Base-by-base conservation (phyloP, 2,113 vertebrate genomes). In the Malurus melanocephalus region DNA sequence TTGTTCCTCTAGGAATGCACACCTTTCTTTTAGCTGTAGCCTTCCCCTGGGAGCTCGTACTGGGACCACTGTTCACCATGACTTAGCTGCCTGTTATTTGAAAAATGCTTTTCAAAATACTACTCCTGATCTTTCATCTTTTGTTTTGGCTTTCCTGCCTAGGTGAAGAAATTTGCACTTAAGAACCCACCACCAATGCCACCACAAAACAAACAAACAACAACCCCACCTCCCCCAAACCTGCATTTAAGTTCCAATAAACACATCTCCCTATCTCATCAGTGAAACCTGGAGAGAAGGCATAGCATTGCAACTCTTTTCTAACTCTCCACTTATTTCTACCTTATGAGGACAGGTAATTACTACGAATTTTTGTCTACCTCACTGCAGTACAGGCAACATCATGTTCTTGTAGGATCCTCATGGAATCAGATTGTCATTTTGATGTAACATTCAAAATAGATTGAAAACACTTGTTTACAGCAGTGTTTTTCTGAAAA, bases 141-240 rank as follows among this genome's bases (percentile, higher is more conserved):
- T 48, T 56, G 14, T 35, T 88, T 69, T 57, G 19, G 13, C 14
- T 76, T 79, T 79, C 42, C 26, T 69, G 14, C 16, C 53, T 30
- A 68, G 11, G 11, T 32, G 30, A 68, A 65, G 11, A 18, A 73
- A 85, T 73, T 28, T 69, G 5, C 18, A 32, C 26, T 23, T 48
- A 26, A 65, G 81, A 64, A 23, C 1, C 2, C 8, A 26, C 13
- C 22, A 75, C 2, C 24, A 60, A 0, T 8, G 22, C 4, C 16
- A 53, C 4, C 30, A 45, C 19, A 6, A 42, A 19, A 32, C 19
- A 22, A 22, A 24, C 11, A 67, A 16, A 28, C 66, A 48, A 5
- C n/a, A 46, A 8, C 10, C 27, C 0, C 2, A 38, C 38, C 38
- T 38, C 10, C 3, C 1, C 5, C 2, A 3, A 0, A 0, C 7